Conservation (phyloP, 2,888 invertebrate genomes). For the Trisateles emortualis region DNA sequence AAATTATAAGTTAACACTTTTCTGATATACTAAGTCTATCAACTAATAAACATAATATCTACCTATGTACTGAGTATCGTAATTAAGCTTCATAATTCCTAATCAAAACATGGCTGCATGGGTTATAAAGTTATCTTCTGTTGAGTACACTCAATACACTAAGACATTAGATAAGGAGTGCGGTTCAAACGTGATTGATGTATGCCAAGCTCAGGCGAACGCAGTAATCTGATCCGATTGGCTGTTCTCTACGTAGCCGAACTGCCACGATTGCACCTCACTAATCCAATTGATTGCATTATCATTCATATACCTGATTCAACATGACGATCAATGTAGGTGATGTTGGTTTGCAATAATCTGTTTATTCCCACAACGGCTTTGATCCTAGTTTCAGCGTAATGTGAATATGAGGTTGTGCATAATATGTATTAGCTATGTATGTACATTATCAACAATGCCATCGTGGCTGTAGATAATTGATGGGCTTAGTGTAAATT, state of each 20-base stretch:
- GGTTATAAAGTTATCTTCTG: neutral
- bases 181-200: conserved; percentile 69
- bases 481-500: neutral
- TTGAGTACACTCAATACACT: conserved; percentile 20
- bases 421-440: neutral
- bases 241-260: conserved; percentile 38
- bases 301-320: conserved; percentile 36
- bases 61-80: too few relatives aligned
- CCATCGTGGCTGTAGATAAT: neutral
- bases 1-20: too few relatives aligned
- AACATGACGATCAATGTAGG: conserved; percentile 16
- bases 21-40: too few relatives aligned
- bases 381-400: neutral
- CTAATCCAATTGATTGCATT: conserved; percentile 58
- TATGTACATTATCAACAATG: neutral
- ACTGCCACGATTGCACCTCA: conserved; percentile 40
- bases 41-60: too few relatives aligned
- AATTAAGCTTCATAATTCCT: too few relatives aligned
- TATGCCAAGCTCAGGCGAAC: conserved; percentile 53
- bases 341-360: conserved; percentile 6
- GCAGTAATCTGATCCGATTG: conserved; percentile 63
- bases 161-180: conserved; percentile 56
- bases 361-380: neutral
- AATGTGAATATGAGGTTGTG: conserved; percentile 1
- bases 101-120: too few relatives aligned